Base-by-base conservation (phyloP, 2,888 invertebrate species). In the Scelioninae gen. 1 region DNA sequence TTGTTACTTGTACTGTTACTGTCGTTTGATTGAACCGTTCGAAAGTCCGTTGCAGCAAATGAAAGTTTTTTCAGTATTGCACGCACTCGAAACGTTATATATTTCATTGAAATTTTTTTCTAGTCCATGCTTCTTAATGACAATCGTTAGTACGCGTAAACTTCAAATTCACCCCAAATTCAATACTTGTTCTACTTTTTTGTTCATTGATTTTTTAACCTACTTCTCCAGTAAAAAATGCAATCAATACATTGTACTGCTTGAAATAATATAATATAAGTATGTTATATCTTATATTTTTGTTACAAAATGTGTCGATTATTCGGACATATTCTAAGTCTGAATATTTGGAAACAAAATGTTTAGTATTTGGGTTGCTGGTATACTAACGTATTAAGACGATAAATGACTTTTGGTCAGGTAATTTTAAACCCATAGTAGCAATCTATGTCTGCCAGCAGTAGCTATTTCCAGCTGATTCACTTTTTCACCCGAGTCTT, bases 1-100 rank as follows among this genome's bases (percentile, higher is more conserved):
- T 29, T 43, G 15, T 55, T 31, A 15, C 49, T 55, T 55, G 40
- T 11, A 7, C 15, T 31, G 45, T 58, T 40, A 16, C 60, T 47
- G 60, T 68, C 55, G 55, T 71, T 51, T 71, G 71, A 58, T 60
- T 49, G 11, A 58, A 60, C 49, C 58, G 60, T 60, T 71, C 51
- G 60, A 71, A 69, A 69, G 69, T 69, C 58, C 49, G 58, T 15
- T 47, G 62, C 58, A 16, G 34, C 31, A 29, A 58, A 69, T 58
- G 69, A 69, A 69, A 69, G 69, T 69, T 58, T 66, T 56, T 56
- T 38, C 68, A 29, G 45, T 16, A 45, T 31, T 53, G 8, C 31
- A 13, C n/a, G 53, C n/a, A 13, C 31, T 53, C 6, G n/a, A 53
- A 53, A 53, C 6, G 9, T 9, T 7, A 11, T 47, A 4, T 16